These are phyloP conservation scores for Cichladusa arquata DNA, from an alignment of 2,113 vertebrate genomes.

Conservation along the genomic window DNA sequence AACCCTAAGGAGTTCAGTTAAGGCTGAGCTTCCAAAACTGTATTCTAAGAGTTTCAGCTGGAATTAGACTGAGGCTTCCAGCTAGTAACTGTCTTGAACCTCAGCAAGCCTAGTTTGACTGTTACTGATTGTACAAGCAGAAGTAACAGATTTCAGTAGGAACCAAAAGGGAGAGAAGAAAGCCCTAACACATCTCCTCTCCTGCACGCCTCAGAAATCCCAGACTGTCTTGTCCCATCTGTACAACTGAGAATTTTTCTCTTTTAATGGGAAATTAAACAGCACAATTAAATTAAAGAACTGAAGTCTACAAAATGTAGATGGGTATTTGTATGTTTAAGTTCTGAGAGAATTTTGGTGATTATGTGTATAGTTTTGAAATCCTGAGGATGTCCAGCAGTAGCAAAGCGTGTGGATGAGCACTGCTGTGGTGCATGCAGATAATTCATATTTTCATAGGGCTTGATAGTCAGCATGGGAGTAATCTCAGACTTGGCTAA, in stretches of 20 bases:
- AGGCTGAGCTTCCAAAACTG: not conserved
- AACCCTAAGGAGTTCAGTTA: not conserved
- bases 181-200: not conserved
- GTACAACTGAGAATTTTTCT: not conserved
- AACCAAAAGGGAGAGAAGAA: not conserved
- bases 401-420: not conserved
- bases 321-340: not conserved
- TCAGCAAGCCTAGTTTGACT: not conserved
- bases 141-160: not conserved
- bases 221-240: not conserved
- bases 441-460: constrained; percentile 45
- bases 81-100: not conserved
- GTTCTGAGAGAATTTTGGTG: not conserved
- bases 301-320: not conserved
- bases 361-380: not conserved
- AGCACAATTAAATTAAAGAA: not conserved
- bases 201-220: accelerated
- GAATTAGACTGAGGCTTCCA: not conserved
- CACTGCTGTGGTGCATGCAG: not conserved
- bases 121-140: not conserved
- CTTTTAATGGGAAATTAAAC: not conserved
- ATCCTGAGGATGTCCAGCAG: not conserved
- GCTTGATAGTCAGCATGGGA: constrained; percentile 17
- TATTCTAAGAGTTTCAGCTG: not conserved
- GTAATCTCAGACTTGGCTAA: constrained; percentile 40